phyloP scores from a whole-genome alignment of 2,113 vertebrate species.

The Malurus alboscapulatus region DNA sequence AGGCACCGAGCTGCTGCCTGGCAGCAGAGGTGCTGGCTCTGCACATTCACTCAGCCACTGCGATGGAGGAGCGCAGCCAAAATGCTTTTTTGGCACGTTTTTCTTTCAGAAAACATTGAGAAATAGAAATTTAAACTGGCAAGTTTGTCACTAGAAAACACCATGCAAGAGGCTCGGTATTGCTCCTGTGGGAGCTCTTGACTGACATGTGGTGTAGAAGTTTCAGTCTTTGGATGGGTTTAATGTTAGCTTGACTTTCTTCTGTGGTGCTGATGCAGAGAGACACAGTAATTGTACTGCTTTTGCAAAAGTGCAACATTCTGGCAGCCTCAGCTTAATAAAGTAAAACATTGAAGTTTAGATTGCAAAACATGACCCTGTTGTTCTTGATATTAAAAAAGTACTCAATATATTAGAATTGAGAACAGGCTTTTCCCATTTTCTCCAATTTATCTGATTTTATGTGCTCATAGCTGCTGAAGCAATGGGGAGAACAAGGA shows the following conservation, averaged over 20 bases:
- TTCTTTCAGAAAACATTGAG: neutral
- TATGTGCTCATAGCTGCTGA: neutral
- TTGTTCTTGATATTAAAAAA: neutral
- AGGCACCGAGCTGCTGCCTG: neutral
- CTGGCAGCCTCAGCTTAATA: neutral
- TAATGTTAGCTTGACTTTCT: neutral
- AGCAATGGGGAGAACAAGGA: neutral
- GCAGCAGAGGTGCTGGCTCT: conserved; percentile 6
- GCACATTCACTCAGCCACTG: neutral
- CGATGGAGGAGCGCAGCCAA: neutral
- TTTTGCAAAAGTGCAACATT: neutral
- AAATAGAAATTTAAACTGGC: neutral
- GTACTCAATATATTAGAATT: neutral
- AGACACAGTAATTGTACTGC: rapidly evolving
- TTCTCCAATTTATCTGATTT: neutral
- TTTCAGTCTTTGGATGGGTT: neutral
- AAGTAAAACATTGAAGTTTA: neutral
- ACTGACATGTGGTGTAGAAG: neutral
- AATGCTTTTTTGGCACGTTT: neutral
- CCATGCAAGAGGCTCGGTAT: neutral
- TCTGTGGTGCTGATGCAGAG: neutral
- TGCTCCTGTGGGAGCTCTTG: neutral
- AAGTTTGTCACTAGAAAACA: neutral
- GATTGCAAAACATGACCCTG: neutral
- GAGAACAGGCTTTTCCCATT: neutral